A percentile compares a stretch with the other conserved stretches of the same genome.
Conservation (phyloP, 2,888 invertebrate genomes). For the Philereme transversata region DNA sequence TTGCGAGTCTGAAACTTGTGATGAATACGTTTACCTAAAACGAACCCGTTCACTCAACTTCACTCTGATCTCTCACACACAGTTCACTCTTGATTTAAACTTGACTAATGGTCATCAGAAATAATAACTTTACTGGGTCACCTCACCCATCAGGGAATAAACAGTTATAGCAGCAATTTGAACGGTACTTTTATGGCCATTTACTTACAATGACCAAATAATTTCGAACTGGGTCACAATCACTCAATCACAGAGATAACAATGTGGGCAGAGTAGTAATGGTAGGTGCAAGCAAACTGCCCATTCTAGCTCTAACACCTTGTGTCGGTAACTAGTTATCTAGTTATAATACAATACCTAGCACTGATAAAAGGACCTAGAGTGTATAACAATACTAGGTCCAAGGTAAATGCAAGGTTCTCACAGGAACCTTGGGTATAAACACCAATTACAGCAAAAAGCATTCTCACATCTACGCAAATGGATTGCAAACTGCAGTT, state of each 20-base stretch:
- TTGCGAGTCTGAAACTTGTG: too few species aligned
- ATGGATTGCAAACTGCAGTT: slow-evolving; percentile 15
- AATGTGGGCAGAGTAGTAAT: not conserved
- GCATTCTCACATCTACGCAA: slow-evolving; percentile 26
- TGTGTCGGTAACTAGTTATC: slow-evolving; percentile 9
- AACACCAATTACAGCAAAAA: slow-evolving; percentile 29
- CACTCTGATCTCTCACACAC: too few species aligned
- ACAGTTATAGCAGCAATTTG: too few species aligned
- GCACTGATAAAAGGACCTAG: slow-evolving; percentile 8
- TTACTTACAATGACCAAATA: too few species aligned
- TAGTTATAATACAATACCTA: slow-evolving; percentile 23
- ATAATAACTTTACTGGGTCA: too few species aligned
- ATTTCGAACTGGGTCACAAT: too few species aligned
- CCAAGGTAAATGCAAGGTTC: slow-evolving; percentile 52
- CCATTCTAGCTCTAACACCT: slow-evolving; percentile 9
- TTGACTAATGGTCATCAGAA: too few species aligned
- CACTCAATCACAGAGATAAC: not conserved
- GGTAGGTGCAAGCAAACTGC: not conserved
- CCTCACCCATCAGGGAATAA: too few species aligned
- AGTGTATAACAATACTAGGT: slow-evolving; percentile 36
- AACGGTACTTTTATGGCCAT: too few species aligned
- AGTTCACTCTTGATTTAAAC: too few species aligned
- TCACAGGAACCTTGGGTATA: slow-evolving; percentile 33
- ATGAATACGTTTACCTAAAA: too few species aligned
- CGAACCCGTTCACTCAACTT: too few species aligned